Evolutionary conservation across 2,113 vertebrate species (phyloP).

Genomic region (Cheirogaleus medius): DNA sequence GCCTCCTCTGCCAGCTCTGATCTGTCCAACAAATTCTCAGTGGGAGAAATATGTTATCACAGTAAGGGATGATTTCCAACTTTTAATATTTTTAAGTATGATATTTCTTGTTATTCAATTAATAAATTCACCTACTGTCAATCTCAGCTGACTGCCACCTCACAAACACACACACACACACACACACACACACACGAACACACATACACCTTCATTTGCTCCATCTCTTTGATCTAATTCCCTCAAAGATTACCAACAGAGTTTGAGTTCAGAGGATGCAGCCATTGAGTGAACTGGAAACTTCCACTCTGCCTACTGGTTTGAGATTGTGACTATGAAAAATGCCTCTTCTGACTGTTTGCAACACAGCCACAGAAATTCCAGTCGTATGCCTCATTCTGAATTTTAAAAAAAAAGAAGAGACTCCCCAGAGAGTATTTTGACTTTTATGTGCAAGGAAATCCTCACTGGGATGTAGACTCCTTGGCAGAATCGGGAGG

Average conservation of each 20-base stretch:
- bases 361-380: not conserved
- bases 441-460: not conserved
- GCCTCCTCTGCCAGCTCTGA: not conserved
- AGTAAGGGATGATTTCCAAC: not conserved
- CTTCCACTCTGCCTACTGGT: not conserved
- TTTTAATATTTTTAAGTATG: not conserved
- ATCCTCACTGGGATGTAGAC: not conserved
- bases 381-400: not conserved
- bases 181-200: too few species aligned
- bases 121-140: not conserved
- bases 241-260: not conserved
- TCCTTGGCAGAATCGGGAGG: not conserved
- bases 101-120: slow-evolving; percentile 24
- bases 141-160: not conserved
- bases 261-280: not conserved
- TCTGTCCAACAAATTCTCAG: not conserved
- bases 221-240: not conserved
- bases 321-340: not conserved
- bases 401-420: not conserved
- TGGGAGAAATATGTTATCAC: not conserved
- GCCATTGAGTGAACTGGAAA: too few species aligned
- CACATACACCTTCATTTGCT: not conserved
- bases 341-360: not conserved
- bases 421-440: not conserved
- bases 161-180: not conserved